Evolutionary conservation across 2,888 invertebrate genomes (phyloP).

Genomic region (Rhamnusium bicolor): DNA sequence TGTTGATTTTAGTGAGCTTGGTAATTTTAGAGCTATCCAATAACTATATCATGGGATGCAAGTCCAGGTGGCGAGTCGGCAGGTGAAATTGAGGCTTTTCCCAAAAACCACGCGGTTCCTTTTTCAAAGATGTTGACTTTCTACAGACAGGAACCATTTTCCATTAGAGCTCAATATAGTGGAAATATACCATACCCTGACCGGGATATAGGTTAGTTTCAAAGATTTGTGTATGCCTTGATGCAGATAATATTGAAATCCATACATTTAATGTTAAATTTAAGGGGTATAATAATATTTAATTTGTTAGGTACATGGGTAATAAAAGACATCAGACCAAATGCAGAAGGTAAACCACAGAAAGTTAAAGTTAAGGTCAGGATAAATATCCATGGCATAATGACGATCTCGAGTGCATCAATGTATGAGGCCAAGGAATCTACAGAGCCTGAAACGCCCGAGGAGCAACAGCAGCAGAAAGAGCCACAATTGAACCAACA

Average conservation of each 20-base stretch:
- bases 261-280: background rate
- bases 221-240: too few relatives aligned
- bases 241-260: background rate
- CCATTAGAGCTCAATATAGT: constrained; percentile 88
- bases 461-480: constrained; percentile 55
- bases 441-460: constrained; percentile 58
- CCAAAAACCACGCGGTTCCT: constrained; percentile 90
- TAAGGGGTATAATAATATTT: background rate
- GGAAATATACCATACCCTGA: constrained; percentile 84
- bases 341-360: constrained; percentile 90
- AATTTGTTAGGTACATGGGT: constrained; percentile 79
- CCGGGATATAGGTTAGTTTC: constrained; percentile 82
- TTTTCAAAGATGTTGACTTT: constrained; percentile 96
- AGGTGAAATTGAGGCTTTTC: constrained; percentile 94
- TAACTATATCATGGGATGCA: constrained; percentile 87
- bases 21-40: constrained; percentile 79
- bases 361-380: constrained; percentile 97
- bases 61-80: constrained; percentile 74
- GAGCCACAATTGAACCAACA: constrained; percentile 52
- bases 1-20: background rate
- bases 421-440: constrained; percentile 83
- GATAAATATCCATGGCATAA: constrained; percentile 94
- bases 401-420: constrained; percentile 89
- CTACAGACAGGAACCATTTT: constrained; percentile 90
- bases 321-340: constrained; percentile 88